Evolutionary conservation across 1,140 invertebrate genomes (phyloP).

Genomic region (Psilanteris sp.): DNA sequence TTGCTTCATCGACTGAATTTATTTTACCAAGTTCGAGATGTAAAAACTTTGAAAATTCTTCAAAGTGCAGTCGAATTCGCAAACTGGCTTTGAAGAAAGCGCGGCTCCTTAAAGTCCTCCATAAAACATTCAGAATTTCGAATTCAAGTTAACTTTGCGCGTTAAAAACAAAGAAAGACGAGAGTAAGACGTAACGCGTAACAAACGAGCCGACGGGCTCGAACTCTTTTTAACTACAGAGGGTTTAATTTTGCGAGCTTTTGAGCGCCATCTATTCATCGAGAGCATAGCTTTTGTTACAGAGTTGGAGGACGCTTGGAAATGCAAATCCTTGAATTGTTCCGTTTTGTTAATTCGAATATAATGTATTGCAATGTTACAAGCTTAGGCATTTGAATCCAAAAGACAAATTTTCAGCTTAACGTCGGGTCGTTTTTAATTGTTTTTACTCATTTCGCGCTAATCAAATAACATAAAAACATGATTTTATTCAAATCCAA

Average conservation of each 20-base stretch:
- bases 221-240: slow-evolving; percentile 37
- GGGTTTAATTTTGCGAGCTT: slow-evolving; percentile 42
- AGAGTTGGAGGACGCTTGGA: slow-evolving; percentile 5
- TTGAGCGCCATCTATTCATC: slow-evolving; percentile 38
- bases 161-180: slow-evolving; percentile 40
- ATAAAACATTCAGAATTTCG: slow-evolving; percentile 53
- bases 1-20: slow-evolving; percentile 32
- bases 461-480: too few species aligned
- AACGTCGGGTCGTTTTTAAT: too few species aligned
- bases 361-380: slow-evolving; percentile 8
- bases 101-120: slow-evolving; percentile 36
- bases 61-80: slow-evolving; percentile 44
- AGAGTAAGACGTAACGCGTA: slow-evolving; percentile 30
- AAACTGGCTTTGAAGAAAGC: slow-evolving; percentile 24
- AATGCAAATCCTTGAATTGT: slow-evolving; percentile 36
- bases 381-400: neutral
- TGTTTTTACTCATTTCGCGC: too few species aligned
- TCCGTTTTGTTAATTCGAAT: slow-evolving; percentile 29
- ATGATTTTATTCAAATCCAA: too few species aligned
- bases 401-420: slow-evolving; percentile 1
- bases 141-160: slow-evolving; percentile 51
- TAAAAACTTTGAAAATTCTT: slow-evolving; percentile 32
- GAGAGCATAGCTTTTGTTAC: slow-evolving; percentile 20
- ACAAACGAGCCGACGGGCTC: slow-evolving; percentile 29
- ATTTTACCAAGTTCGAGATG: slow-evolving; percentile 14